Conservation (phyloP, 2,113 vertebrate species). For the Centropus bengalensis region DNA sequence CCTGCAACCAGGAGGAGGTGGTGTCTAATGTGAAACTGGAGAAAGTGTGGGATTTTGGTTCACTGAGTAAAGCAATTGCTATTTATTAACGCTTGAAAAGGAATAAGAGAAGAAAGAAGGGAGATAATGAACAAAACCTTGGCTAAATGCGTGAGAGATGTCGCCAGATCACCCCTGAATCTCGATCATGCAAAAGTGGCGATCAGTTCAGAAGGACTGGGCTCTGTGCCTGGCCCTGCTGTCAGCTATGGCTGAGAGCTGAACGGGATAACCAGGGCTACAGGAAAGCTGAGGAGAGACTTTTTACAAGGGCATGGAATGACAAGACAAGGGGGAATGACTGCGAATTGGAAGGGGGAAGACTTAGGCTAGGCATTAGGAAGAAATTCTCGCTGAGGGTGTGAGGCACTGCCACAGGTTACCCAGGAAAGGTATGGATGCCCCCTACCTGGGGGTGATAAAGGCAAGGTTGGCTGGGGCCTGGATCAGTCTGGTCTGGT, state of each 20-base stretch:
- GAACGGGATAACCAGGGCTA: background rate
- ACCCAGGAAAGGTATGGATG: no score
- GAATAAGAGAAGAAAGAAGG: background rate
- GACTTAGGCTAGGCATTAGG: no score
- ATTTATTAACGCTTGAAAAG: background rate
- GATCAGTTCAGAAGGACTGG: background rate
- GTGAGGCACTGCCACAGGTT: no score
- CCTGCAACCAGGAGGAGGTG: background rate
- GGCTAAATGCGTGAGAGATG: background rate
- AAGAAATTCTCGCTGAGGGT: no score
- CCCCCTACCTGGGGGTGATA: no score
- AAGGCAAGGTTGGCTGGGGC: no score
- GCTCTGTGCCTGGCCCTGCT: background rate
- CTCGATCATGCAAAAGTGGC: background rate
- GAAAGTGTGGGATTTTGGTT: background rate
- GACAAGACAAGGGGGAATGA: no score
- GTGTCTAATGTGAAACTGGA: background rate
- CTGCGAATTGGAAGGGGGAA: no score
- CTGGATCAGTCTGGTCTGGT: no score
- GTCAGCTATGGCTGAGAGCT: background rate
- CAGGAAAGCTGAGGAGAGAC: no score
- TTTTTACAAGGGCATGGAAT: no score
- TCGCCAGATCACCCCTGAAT: background rate
- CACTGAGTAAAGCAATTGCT: background rate
- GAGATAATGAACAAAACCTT: background rate